Conservation (phyloP, 2,797 vertebrate species). For the Tolypeutes matacus region DNA sequence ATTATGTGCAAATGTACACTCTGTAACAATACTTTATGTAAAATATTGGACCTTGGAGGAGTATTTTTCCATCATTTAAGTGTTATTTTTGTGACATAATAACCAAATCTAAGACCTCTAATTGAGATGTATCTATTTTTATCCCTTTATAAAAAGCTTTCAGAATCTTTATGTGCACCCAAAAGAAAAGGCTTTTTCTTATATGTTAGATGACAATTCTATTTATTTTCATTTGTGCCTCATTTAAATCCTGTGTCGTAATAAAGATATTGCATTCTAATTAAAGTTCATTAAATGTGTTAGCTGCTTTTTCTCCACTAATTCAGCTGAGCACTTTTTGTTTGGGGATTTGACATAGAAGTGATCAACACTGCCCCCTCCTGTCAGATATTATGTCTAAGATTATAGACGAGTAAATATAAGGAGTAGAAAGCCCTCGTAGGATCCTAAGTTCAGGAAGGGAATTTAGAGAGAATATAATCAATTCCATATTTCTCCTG, state of each 20-base stretch:
- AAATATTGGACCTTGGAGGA: neutral
- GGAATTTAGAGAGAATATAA: neutral
- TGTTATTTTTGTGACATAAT: neutral
- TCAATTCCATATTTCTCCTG: neutral
- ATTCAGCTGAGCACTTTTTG: neutral
- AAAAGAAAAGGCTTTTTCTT: conserved; percentile 21
- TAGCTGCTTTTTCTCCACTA: neutral
- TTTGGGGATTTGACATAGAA: neutral
- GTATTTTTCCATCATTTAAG: neutral
- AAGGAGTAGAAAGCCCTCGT: neutral
- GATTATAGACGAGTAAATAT: neutral
- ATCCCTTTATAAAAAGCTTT: conserved; percentile 33
- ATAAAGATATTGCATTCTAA: conserved; percentile 22
- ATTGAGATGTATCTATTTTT: neutral
- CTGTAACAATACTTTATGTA: neutral
- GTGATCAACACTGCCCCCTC: neutral
- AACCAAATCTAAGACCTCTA: neutral
- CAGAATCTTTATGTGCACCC: conserved; percentile 26
- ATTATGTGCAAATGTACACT: neutral
- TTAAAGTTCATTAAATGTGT: neutral
- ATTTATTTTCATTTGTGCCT: conserved; percentile 14
- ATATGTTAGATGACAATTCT: conserved; percentile 20
- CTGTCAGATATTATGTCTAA: neutral
- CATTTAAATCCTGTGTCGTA: neutral
- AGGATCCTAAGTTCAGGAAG: neutral